phyloP scores from a whole-genome alignment of 2,888 invertebrate genomes.

The Eupithecia insigniata region DNA sequence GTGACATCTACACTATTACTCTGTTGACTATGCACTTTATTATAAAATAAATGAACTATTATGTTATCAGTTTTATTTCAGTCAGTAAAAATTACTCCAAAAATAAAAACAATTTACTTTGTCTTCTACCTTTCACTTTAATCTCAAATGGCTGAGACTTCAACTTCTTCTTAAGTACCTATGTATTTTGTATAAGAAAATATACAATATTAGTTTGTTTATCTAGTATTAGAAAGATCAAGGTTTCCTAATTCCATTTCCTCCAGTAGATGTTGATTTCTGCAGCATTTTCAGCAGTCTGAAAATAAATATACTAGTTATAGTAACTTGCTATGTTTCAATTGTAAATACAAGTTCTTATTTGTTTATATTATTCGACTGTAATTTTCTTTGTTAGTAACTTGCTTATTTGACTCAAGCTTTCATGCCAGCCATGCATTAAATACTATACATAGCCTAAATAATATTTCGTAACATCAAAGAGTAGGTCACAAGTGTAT shows the following conservation, averaged over 20 bases:
- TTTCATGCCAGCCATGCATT: not conserved
- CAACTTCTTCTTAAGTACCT: no score
- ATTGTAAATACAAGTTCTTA: no score
- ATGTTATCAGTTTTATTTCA: slow-evolving; percentile 25
- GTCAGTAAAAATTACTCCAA: not conserved
- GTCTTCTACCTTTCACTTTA: not conserved
- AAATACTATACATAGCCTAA: not conserved
- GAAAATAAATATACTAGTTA: slow-evolving; percentile 45
- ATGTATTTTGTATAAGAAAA: not conserved
- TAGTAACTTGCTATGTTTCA: no score
- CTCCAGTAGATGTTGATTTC: slow-evolving; percentile 71
- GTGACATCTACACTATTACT: slow-evolving; percentile 50
- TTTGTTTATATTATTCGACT: no score
- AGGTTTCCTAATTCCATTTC: slow-evolving; percentile 24
- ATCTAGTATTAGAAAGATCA: slow-evolving; percentile 4
- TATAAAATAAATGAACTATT: slow-evolving; percentile 45
- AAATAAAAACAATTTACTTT: not conserved
- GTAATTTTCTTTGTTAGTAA: no score
- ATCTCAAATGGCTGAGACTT: not conserved
- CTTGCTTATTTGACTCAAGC: not conserved
- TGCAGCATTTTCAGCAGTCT: slow-evolving; percentile 78
- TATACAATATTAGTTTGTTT: not conserved
- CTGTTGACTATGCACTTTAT: slow-evolving; percentile 51
- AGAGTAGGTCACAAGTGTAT: not conserved
- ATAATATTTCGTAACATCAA: not conserved